Evolutionary conservation across 37 sponge, comb jelly and placozoan species (phyloP), one percentile per base, ranked within the genome.

Genomic region (Dysidea cf. avara): DNA sequence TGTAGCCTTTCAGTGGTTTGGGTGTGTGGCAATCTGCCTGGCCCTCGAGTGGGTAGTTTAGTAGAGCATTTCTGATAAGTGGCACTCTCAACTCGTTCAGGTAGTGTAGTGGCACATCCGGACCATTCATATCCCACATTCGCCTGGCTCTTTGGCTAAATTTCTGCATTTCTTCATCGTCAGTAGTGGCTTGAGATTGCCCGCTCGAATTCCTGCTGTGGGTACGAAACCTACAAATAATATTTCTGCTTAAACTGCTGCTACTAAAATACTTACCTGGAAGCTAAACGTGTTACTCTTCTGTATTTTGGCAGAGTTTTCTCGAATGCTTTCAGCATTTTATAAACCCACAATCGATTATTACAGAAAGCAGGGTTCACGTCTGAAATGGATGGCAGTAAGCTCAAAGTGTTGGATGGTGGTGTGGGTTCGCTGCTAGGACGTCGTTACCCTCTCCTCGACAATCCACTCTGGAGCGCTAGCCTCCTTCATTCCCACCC

Each of bases 391-490:
- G 46, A 43, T 43, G 46, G 46, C 46, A 43, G 46, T 9, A 43
- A 43, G 9, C 46, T 43, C 46, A 43, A 43, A 43, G 46, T 43
- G 46, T 9, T 43, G 46, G 46, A 43, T 9, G 46, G 46, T 12
- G 46, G 46, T 9, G 5, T 43, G 9, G 46, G 46, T 43, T 43
- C 46, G 9, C 5, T 43, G 46, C 9, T 43, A 43, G 46, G 9
- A 9, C 46, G 9, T 9, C 5, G 46, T 43, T 43, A 12, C 9
- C 46, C 46, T 66, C 6, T 51, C 7, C 58, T 81, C 81, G 78
- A 62, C 3, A 85, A 93, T 33, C 94, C 94, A 17, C 86, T 93
- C 40, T 93, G 94, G 94, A 84, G 82, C 76, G 89, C 89, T 4
- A 61, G 89, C 17, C 55, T 93, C 0, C 66, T 93, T 25, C 56